phyloP scores from a whole-genome alignment of 2,888 invertebrate species.

The Ischnura elegans region DNA sequence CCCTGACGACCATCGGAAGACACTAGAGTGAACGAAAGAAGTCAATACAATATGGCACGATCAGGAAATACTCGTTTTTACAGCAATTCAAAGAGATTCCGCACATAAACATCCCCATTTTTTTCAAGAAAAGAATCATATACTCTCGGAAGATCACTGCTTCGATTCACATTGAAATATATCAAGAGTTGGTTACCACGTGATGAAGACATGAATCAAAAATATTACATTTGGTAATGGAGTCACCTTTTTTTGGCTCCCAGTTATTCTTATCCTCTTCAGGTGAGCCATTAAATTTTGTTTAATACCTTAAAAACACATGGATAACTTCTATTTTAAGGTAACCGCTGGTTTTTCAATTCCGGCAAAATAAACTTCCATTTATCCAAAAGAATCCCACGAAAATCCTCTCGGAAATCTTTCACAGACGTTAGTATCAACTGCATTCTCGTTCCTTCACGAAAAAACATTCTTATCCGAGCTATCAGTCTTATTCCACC shows the following conservation, averaged over 20 bases:
- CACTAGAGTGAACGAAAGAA: slow-evolving; percentile 67
- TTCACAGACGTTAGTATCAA: slow-evolving; percentile 26
- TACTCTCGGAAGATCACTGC: background rate
- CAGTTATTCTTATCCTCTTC: slow-evolving; percentile 3
- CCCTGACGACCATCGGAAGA: slow-evolving; percentile 67
- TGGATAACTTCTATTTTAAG: background rate
- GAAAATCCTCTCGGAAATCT: slow-evolving; percentile 3
- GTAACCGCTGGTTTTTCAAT: background rate
- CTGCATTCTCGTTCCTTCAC: background rate
- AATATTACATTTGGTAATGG: slow-evolving; percentile 11
- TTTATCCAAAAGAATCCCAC: slow-evolving; percentile 18
- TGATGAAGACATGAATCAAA: background rate
- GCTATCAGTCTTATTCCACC: slow-evolving; percentile 64
- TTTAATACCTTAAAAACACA: background rate
- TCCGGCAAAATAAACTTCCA: background rate
- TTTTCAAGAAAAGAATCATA: slow-evolving; percentile 15
- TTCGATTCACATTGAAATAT: background rate
- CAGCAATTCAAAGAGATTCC: slow-evolving; percentile 23
- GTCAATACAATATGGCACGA: slow-evolving; percentile 63
- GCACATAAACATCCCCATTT: background rate
- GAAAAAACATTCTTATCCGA: slow-evolving; percentile 29
- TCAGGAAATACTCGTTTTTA: slow-evolving; percentile 54
- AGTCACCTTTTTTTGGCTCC: background rate
- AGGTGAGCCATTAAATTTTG: background rate
- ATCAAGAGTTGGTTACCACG: background rate